Percentiles rank a stretch among this genome's conserved stretches.
Conservation (phyloP, 1,140 invertebrate genomes). For the Caerostris darwini region DNA sequence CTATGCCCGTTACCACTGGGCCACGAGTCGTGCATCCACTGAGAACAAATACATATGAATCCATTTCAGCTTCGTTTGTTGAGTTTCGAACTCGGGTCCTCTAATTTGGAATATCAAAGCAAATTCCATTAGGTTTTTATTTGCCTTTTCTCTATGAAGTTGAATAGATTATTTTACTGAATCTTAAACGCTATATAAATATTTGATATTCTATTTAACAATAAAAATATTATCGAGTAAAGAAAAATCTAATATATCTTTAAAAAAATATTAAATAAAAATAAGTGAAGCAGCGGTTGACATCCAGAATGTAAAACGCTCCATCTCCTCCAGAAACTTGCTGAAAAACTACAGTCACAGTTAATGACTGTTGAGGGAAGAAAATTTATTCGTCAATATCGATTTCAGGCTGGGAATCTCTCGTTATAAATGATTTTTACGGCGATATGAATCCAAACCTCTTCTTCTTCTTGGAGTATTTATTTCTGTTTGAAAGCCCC, state of each 20-base stretch:
- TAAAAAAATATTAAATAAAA: not conserved
- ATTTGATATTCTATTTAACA: not conserved
- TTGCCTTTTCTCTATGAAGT: not conserved
- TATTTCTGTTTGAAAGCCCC: constrained; percentile 17
- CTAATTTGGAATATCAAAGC: too few relatives aligned
- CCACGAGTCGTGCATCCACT: too few relatives aligned
- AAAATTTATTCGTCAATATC: constrained; percentile 72
- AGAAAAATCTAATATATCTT: not conserved
- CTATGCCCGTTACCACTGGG: too few relatives aligned
- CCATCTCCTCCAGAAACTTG: not conserved
- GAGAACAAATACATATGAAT: too few relatives aligned
- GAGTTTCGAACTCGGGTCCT: too few relatives aligned
- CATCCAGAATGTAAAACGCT: not conserved
- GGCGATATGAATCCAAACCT: constrained; percentile 44
- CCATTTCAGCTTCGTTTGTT: too few relatives aligned
- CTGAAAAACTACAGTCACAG: constrained; percentile 36
- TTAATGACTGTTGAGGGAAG: constrained; percentile 22
- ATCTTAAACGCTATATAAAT: not conserved
- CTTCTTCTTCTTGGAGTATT: not conserved
- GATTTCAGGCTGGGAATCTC: constrained; percentile 53
- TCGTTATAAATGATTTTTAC: constrained; percentile 60
- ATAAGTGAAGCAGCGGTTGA: not conserved
- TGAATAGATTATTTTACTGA: not conserved
- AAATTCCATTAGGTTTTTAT: not conserved
- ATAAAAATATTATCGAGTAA: not conserved